Evolutionary conservation across 2,888 invertebrate genomes (phyloP).

Genomic region (Drosophila neoperkinsi): DNA sequence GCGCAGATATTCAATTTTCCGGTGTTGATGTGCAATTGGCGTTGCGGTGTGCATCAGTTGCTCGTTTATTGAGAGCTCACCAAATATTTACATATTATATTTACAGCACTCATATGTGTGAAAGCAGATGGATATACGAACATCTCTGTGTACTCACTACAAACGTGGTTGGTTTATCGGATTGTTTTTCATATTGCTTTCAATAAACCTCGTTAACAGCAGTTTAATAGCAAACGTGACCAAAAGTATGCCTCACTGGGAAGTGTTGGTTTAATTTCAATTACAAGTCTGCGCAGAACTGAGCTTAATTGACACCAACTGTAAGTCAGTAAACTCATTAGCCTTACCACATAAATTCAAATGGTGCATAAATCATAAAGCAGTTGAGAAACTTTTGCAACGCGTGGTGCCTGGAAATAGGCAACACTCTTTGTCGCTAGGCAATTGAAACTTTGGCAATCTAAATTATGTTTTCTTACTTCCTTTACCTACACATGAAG

Average conservation of each 20-base stretch:
- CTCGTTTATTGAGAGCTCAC: conserved; percentile 26
- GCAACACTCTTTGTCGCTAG: conserved; percentile 58
- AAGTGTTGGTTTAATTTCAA: conserved; percentile 8
- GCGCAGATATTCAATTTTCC: conserved; percentile 51
- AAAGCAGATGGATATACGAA: conserved; percentile 15
- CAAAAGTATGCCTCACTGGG: background rate
- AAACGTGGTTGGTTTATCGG: background rate
- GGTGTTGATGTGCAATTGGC: conserved; percentile 25
- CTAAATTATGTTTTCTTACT: conserved; percentile 38
- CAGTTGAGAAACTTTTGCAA: conserved; percentile 25
- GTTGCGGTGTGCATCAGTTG: conserved; percentile 13
- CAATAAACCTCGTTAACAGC: background rate
- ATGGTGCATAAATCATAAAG: conserved; percentile 58
- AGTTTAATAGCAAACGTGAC: background rate
- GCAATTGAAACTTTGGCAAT: conserved; percentile 73
- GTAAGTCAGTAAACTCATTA: conserved; percentile 41
- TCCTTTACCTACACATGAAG: too few relatives aligned
- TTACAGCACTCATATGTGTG: conserved; percentile 12
- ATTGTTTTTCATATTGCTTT: background rate
- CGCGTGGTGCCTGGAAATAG: conserved; percentile 35
- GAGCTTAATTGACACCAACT: conserved; percentile 31
- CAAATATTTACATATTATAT: conserved; percentile 36
- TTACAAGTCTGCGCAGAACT: background rate
- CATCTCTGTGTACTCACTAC: background rate
- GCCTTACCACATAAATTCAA: conserved; percentile 46